phyloP scores from a whole-genome alignment of 2,888 invertebrate genomes.

The Encarsia formosa region DNA sequence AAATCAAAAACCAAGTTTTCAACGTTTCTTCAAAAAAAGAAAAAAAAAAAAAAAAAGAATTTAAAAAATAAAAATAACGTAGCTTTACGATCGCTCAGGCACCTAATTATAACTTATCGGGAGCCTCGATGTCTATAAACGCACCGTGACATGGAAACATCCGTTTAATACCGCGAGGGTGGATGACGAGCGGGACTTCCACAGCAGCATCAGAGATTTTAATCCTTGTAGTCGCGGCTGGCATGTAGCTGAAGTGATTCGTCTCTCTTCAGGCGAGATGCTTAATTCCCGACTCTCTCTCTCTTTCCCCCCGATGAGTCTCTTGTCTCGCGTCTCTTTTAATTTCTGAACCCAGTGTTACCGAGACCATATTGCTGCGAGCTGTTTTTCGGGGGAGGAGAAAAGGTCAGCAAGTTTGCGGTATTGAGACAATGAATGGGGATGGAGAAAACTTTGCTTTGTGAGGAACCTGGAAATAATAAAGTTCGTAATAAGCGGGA shows the following conservation, averaged over 20 bases:
- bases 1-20: no score
- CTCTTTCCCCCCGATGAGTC: slow-evolving; percentile 25
- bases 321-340: slow-evolving; percentile 15
- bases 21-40: no score
- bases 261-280: slow-evolving; percentile 51
- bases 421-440: not conserved
- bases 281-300: slow-evolving; percentile 43
- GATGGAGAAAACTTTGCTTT: no score
- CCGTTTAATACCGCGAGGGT: slow-evolving; percentile 40
- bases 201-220: slow-evolving; percentile 39
- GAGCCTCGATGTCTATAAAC: no score
- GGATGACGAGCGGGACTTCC: not conserved
- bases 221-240: slow-evolving; percentile 44
- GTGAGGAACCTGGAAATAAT: no score
- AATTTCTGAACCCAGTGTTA: slow-evolving; percentile 4
- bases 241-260: slow-evolving; percentile 47
- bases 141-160: slow-evolving; percentile 37
- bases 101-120: no score
- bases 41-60: no score
- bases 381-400: not conserved
- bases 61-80: no score
- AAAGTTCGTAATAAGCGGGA: no score
- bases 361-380: not conserved
- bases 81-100: no score
- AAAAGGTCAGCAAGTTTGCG: not conserved